phyloP scores from a whole-genome alignment of 2,888 invertebrate species.

The Blera fallax region DNA sequence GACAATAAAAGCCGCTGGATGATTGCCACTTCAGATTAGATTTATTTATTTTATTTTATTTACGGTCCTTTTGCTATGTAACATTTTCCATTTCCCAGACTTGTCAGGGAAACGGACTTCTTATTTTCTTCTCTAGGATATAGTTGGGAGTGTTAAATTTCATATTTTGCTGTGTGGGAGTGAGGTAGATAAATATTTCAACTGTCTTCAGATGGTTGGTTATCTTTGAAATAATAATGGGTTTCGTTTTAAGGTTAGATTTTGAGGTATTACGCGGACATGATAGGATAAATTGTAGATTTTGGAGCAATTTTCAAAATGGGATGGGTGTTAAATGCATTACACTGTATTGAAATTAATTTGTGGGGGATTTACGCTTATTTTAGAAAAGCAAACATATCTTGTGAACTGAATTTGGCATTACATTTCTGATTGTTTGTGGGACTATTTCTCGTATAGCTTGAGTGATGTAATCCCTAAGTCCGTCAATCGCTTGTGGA shows the following conservation, averaged over 20 bases:
- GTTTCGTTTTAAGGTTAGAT: background rate
- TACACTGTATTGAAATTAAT: background rate
- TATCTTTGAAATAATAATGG: constrained; percentile 19
- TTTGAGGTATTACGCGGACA: background rate
- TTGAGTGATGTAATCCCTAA: no score
- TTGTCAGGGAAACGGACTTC: constrained; percentile 9
- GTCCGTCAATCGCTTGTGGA: no score
- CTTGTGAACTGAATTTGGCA: no score
- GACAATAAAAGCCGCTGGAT: constrained; percentile 62
- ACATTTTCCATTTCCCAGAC: constrained; percentile 5
- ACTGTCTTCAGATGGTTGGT: constrained; percentile 21
- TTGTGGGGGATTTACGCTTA: background rate
- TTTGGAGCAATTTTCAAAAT: background rate
- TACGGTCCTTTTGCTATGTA: constrained; percentile 5
- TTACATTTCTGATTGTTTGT: no score
- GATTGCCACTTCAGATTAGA: constrained; percentile 67
- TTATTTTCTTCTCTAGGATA: background rate
- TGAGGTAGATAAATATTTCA: constrained; percentile 10
- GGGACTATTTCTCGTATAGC: no score
- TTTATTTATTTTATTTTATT: constrained; percentile 51
- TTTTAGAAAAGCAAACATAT: no score
- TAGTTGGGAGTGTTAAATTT: constrained; percentile 11
- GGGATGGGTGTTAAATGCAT: background rate
- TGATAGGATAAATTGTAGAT: background rate
- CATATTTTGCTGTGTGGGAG: background rate